These are phyloP conservation scores for Acipenser ruthenus DNA, from an alignment of 2,797 vertebrate species.

Conservation along the genomic window DNA sequence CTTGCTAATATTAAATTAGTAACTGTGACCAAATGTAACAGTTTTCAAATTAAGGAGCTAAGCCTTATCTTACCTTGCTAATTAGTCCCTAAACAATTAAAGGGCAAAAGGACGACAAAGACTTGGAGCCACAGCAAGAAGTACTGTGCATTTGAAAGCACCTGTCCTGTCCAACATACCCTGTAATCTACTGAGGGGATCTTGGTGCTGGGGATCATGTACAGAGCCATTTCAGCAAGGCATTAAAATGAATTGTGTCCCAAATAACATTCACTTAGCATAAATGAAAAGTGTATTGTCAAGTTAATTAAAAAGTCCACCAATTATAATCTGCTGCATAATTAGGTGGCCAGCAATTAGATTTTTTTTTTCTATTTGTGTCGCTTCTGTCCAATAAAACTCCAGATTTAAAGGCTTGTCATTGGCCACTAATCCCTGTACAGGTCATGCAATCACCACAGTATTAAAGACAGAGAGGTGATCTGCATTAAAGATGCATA, in stretches of 20 bases:
- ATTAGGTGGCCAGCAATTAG: slow-evolving; percentile 3
- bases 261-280: slow-evolving; percentile 1
- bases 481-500: no score
- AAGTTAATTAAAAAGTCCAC: slow-evolving; percentile 9
- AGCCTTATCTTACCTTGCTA: slow-evolving; percentile 2
- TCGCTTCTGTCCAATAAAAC: no score
- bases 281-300: background rate
- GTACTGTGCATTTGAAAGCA: background rate
- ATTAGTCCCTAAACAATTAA: slow-evolving; percentile 3
- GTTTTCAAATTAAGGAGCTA: background rate
- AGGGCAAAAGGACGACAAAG: background rate
- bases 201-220: background rate
- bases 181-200: slow-evolving; percentile 1
- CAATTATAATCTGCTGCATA: slow-evolving; percentile 6
- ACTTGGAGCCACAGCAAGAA: background rate
- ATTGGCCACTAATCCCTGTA: no score
- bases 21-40: background rate
- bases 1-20: background rate
- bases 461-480: no score
- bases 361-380: background rate
- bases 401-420: no score
- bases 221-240: background rate
- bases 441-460: no score
- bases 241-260: slow-evolving; percentile 5
- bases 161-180: background rate